Evolutionary conservation across 2,888 invertebrate genomes (phyloP), one percentile per base, ranked within the genome.

Genomic region (Notodonta ziczac): DNA sequence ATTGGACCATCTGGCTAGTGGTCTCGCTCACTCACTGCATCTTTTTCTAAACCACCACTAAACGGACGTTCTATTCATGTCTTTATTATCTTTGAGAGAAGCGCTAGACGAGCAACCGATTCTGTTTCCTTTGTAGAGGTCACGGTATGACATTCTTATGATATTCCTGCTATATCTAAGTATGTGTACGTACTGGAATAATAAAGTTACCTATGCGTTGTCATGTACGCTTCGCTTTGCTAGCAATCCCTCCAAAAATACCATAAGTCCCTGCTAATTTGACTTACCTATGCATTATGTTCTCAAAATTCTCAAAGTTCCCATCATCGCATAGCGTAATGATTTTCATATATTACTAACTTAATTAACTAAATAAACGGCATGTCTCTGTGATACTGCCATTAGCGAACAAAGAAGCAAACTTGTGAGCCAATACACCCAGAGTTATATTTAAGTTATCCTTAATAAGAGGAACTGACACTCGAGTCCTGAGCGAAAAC

Each of bases 41-140:
- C 24, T n/a, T n/a, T n/a, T n/a, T 2, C 24, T 24, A 24, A 24
- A 24, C 24, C 2, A 24, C 24, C 24, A 24, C 24, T 24, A 2
- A 24, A 24, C 24, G 24, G 24, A 24, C 1, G 24, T 24, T 24
- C 24, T 24, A 24, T 2, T 24, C 24, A 2, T 24, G 24, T 24
- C 24, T 24, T 24, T 24, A 24, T 24, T 24, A 24, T 24, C 24
- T 24, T 72, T 96, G 51, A 92, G 90, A 67, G 84, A 81, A 48
- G 94, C 86, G 16, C 95, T 96, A 70, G 87, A 94, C 52, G 80
- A 89, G 14, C 69, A 94, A 94, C 95, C 0, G 95, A 95, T 5
- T 96, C 96, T 4, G 96, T 96, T 0, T 93, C 94, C 0, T 94
- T 96, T 0, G 91, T 94, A 0, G 78, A 88, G 60, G 70, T 75